Conservation (phyloP, 2,797 vertebrate species). For the Schizothorax lantsangensis region DNA sequence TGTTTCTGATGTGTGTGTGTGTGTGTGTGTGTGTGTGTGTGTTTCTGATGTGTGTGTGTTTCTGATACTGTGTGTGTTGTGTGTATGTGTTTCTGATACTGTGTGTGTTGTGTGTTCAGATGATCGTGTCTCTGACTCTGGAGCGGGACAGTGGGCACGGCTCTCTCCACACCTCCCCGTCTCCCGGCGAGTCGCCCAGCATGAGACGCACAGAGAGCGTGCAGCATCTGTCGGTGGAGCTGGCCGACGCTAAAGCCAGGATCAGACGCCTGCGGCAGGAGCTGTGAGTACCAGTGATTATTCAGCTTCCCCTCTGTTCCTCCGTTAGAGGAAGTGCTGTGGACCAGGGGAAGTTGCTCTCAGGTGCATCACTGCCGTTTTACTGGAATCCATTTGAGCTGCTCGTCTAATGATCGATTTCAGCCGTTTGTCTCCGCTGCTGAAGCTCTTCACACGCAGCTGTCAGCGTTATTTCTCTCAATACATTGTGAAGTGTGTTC, state of each 20-base stretch:
- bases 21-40: not conserved
- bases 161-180: conserved; percentile 81
- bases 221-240: conserved; percentile 95
- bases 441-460: not conserved
- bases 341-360: conserved; percentile 45
- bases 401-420: not conserved
- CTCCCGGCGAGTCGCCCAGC: conserved; percentile 90
- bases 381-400: not conserved
- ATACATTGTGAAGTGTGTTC: not conserved
- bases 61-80: too few species aligned
- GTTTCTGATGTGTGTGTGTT: too few species aligned
- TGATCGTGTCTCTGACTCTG: conserved; percentile 92
- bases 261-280: conserved; percentile 94
- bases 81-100: too few species aligned
- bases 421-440: not conserved
- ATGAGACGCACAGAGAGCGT: conserved; percentile 95
- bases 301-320: conserved; percentile 65
- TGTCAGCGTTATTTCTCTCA: not conserved
- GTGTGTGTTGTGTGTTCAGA: conserved; percentile 72
- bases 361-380: not conserved
- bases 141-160: conserved; percentile 91
- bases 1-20: not conserved
- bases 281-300: conserved; percentile 87
- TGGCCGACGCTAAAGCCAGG: conserved; percentile 96
- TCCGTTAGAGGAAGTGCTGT: conserved; percentile 36